Percentiles rank a stretch among this genome's conserved stretches.
Evolutionary conservation across 2,888 invertebrate genomes (phyloP).

Genomic region (Agrotis exclamationis): DNA sequence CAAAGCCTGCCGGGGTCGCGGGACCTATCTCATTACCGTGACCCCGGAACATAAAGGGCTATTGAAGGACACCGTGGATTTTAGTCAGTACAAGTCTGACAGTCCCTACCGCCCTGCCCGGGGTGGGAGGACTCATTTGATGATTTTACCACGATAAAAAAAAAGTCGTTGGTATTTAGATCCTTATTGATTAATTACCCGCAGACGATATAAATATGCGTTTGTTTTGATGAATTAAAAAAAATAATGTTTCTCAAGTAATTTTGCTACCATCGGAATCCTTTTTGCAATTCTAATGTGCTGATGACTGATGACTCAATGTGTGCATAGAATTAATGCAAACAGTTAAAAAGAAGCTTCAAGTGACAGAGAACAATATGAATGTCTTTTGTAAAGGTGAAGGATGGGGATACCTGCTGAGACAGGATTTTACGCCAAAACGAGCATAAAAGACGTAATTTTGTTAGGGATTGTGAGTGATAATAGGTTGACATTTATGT

Average conservation of each 20-base stretch:
- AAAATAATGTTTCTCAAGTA: neutral
- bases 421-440: constrained; percentile 39
- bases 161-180: too few relatives aligned
- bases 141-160: too few relatives aligned
- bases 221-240: too few relatives aligned
- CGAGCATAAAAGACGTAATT: constrained; percentile 14
- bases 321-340: constrained; percentile 21
- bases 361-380: constrained; percentile 35
- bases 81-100: too few relatives aligned
- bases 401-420: constrained; percentile 50
- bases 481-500: constrained; percentile 20
- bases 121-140: too few relatives aligned
- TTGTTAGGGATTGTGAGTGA: constrained; percentile 21
- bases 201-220: too few relatives aligned
- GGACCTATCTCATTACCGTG: too few relatives aligned
- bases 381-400: constrained; percentile 33
- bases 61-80: too few relatives aligned
- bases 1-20: too few relatives aligned
- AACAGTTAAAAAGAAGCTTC: constrained; percentile 13
- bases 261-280: neutral
- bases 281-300: constrained; percentile 7
- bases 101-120: too few relatives aligned
- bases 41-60: too few relatives aligned
- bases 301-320: constrained; percentile 50
- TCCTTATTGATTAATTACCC: too few relatives aligned